Conservation (phyloP, 2,797 vertebrate species). For the Cossypha dichroa region DNA sequence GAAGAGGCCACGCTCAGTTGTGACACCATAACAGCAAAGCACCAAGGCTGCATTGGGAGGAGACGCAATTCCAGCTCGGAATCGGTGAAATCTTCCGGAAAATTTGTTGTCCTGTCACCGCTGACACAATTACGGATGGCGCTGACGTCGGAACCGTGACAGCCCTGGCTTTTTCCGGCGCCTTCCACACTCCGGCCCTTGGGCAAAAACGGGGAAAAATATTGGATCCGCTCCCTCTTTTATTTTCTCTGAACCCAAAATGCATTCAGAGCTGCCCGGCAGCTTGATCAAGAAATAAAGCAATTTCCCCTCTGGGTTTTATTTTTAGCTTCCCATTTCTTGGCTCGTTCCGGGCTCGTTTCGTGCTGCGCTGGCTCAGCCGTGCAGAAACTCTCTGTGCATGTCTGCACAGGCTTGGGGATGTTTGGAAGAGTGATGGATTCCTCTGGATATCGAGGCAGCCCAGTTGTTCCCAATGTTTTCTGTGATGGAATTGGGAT, state of each 20-base stretch:
- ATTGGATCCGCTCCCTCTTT: rapidly evolving
- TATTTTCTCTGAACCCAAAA: rapidly evolving
- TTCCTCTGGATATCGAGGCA: neutral
- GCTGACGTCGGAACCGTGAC: neutral
- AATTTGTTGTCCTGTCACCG: neutral
- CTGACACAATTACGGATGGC: neutral
- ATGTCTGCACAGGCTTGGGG: neutral
- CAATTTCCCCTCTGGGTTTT: rapidly evolving
- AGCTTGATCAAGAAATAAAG: neutral
- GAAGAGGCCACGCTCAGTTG: rapidly evolving
- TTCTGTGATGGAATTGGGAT: neutral
- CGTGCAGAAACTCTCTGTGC: neutral
- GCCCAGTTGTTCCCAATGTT: rapidly evolving
- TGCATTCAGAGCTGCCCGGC: rapidly evolving
- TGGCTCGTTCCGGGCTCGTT: neutral
- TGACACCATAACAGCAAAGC: rapidly evolving
- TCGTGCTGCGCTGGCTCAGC: neutral
- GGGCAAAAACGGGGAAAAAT: rapidly evolving
- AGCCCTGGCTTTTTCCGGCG: neutral
- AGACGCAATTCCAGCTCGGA: neutral
- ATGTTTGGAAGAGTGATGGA: rapidly evolving
- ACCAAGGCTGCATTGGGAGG: neutral
- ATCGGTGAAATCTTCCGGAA: neutral
- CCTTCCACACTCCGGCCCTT: neutral
- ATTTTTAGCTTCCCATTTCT: neutral